phyloP scores from a whole-genome alignment of 2,113 vertebrate species.

The Fukomys damarensis region DNA sequence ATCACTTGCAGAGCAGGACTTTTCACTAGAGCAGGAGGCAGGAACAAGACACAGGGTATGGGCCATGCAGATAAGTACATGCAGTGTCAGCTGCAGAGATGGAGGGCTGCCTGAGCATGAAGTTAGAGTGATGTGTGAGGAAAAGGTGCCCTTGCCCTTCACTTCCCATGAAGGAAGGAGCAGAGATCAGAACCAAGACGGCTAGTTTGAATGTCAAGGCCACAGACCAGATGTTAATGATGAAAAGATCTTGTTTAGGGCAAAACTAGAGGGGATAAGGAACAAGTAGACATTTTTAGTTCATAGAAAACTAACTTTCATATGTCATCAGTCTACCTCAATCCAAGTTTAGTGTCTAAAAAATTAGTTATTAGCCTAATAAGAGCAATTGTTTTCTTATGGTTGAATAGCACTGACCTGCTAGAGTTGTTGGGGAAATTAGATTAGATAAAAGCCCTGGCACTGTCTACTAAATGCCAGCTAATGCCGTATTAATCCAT shows the following conservation, averaged over 20 bases:
- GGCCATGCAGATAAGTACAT: neutral
- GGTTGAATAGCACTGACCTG: neutral
- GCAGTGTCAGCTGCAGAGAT: neutral
- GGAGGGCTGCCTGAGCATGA: neutral
- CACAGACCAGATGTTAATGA: neutral
- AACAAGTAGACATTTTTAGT: neutral
- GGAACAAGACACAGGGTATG: neutral
- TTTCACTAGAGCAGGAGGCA: neutral
- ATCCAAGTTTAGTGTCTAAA: neutral
- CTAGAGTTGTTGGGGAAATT: neutral
- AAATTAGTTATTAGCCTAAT: neutral
- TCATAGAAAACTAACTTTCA: neutral
- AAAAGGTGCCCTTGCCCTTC: neutral
- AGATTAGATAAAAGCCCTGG: neutral
- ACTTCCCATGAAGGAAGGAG: neutral
- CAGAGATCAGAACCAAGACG: neutral
- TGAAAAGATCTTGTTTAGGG: neutral
- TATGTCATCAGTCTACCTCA: neutral
- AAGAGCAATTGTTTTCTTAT: neutral
- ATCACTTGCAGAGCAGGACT: neutral
- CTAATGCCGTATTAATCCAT: neutral
- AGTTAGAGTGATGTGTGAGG: neutral
- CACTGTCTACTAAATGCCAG: neutral
- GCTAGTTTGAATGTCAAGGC: neutral
- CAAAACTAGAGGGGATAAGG: neutral